Percentiles rank a stretch among this genome's conserved stretches.
phyloP scores from a whole-genome alignment of 2,113 vertebrate genomes.

The Cottus gobio region DNA sequence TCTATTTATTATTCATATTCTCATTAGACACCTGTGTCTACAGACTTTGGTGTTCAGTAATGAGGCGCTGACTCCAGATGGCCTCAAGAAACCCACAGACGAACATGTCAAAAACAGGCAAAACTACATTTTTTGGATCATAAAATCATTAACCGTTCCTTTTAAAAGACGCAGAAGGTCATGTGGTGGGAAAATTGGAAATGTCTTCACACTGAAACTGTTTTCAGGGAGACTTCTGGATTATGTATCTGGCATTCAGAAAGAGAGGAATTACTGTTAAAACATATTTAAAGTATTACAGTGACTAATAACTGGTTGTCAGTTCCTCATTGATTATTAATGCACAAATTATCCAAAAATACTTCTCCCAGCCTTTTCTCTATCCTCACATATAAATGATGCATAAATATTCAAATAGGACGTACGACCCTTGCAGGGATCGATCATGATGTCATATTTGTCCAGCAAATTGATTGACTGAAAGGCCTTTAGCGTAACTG shows the following conservation, averaged over 20 bases:
- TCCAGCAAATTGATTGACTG: not conserved
- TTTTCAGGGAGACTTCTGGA: not conserved
- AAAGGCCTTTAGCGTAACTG: not conserved
- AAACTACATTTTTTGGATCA: not conserved
- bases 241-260: not conserved
- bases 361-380: not conserved
- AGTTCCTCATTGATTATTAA: not conserved
- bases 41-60: not conserved
- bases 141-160: not conserved
- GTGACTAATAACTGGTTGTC: not conserved
- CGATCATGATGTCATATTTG: not conserved
- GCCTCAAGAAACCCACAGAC: not conserved
- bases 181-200: not conserved
- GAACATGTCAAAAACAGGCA: not conserved
- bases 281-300: not conserved
- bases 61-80: not conserved
- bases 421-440: not conserved
- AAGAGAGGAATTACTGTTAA: not conserved
- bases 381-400: not conserved
- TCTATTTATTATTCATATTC: constrained; percentile 1
- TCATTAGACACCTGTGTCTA: constrained; percentile 2
- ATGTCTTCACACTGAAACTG: not conserved
- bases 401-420: not conserved
- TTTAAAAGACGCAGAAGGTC: not conserved
- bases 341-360: not conserved